Percentiles rank a stretch among this genome's conserved stretches.
Conservation (phyloP, 2,113 vertebrate genomes). For the Varanus salvator region DNA sequence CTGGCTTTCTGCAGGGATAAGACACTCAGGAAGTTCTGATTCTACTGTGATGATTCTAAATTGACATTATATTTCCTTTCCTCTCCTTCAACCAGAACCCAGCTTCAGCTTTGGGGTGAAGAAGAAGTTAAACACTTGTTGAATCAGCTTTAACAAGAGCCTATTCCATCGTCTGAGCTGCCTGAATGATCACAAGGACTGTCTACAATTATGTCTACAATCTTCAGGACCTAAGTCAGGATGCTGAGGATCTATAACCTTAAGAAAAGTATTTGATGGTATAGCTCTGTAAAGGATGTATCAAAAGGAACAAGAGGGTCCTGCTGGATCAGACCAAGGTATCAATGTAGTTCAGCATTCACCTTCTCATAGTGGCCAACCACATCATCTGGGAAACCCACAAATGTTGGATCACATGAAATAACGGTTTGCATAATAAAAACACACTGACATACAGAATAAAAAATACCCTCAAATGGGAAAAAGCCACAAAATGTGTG, state of each 20-base stretch:
- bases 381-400: neutral
- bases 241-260: neutral
- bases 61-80: too few species aligned
- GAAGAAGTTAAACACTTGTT: neutral
- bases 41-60: too few species aligned
- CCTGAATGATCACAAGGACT: neutral
- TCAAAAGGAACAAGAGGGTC: neutral
- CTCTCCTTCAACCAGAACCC: too few species aligned
- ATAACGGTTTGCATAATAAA: neutral
- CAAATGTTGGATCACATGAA: slow-evolving; percentile 20
- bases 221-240: neutral
- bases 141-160: neutral
- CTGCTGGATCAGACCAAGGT: neutral
- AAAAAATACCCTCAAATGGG: slow-evolving; percentile 29
- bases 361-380: neutral
- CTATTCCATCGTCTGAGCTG: neutral
- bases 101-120: too few species aligned
- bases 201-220: neutral
- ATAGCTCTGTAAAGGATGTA: neutral
- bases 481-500: rapidly evolving
- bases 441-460: neutral
- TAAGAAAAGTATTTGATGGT: too few species aligned
- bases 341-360: neutral
- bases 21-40: too few species aligned
- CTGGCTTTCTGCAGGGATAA: too few species aligned